Percentiles rank a stretch among this genome's conserved stretches.
phyloP scores from a whole-genome alignment of 2,113 vertebrate genomes.

The Pantherophis guttatus region DNA sequence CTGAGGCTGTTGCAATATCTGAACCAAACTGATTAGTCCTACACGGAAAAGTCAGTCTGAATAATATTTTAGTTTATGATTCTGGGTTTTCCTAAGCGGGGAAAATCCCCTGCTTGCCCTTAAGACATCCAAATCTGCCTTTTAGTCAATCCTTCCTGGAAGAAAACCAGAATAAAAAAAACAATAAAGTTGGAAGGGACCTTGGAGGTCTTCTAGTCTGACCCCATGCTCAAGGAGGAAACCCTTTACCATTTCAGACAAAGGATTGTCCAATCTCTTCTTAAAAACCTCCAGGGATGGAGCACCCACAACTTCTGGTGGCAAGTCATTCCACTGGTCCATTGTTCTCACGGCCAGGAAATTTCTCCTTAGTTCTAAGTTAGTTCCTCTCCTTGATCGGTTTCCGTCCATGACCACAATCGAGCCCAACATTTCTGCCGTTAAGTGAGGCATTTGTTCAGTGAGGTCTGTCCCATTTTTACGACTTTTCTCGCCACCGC shows the following conservation, averaged over 20 bases:
- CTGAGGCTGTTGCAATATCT: neutral
- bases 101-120: neutral
- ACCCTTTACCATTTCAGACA: neutral
- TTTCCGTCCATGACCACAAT: too few relatives aligned
- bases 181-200: neutral
- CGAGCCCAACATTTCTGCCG: too few relatives aligned
- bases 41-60: neutral
- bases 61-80: neutral
- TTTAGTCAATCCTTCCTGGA: neutral
- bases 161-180: neutral
- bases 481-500: too few relatives aligned
- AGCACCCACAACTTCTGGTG: too few relatives aligned
- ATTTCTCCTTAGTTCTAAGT: too few relatives aligned
- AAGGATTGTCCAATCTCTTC: neutral
- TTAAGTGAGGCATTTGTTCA: too few relatives aligned
- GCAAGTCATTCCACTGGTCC: too few relatives aligned
- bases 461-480: too few relatives aligned
- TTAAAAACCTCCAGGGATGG: neutral
- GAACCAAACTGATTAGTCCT: neutral
- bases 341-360: too few relatives aligned
- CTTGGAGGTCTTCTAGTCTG: neutral
- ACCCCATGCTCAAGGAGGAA: neutral
- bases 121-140: neutral
- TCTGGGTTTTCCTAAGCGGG: neutral
- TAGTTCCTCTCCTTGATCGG: too few relatives aligned